Base-by-base conservation (phyloP, 2,888 invertebrate genomes). In the Pristionchus exspectatus region DNA sequence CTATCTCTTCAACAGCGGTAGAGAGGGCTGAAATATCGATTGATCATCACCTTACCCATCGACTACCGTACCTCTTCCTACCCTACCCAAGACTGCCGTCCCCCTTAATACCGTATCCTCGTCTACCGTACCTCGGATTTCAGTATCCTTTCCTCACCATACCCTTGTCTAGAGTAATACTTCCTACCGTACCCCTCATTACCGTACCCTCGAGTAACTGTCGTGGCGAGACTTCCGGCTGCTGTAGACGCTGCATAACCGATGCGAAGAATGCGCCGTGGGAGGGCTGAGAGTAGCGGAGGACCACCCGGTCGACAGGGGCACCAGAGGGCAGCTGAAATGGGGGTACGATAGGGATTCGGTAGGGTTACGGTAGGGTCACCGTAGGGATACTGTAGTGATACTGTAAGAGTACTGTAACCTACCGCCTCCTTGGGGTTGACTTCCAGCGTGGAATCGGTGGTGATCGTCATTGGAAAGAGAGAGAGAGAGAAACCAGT, bases 211-310 rank as follows among this genome's bases (percentile, higher is more conserved):
- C 38, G 74, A 74, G 74, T 4, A 74, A 38, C 38, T 74, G 74
- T 7, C 74, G 74, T 38, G 74, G 74, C 38, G 74, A 74, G 38
- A 74, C 74, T 38, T 74, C 74, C 74, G 74, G 74, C 33, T 74
- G 38, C 74, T 74, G 74, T 38, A 74, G 74, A 16, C 74, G 74
- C 74, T 74, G 74, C 74, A 74, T 74, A 38, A 74, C 74, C 9
- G 74, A 74, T 1, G 74, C 16, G 74, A 74, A 38, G 74, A 74
- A 74, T 16, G 38, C 38, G 74, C 74, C 38, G 38, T 74, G 74
- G 9, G 74, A n/a, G 38, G 74, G 74, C 33, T 74, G 33, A 7
- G 74, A 21, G 44, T 74, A 74, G 7, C 74, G 74, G 21, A 74
- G 74, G 24, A 74, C 74, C 33, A 74, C 74, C 21, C 38, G 33